Evolutionary conservation across 2,888 invertebrate species (phyloP), one percentile per base, ranked within the genome.

Genomic region (Ochlodes sylvanus): DNA sequence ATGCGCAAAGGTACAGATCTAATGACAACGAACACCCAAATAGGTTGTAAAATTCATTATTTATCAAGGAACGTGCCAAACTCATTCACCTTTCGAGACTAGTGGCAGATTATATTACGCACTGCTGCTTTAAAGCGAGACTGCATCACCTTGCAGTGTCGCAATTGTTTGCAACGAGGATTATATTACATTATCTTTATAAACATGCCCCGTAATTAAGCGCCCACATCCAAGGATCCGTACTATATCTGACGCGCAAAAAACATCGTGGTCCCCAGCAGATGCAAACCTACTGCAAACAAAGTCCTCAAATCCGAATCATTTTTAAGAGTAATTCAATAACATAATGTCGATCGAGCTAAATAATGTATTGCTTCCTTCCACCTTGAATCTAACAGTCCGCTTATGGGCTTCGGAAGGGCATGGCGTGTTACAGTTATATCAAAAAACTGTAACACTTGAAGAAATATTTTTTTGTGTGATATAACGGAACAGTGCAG

Each of bases 121-220:
- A 78, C 82, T 82, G 77, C 82, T 72, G 73, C 81, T 79, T 70
- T 79, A 80, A 79, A 78, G 79, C 79, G 78, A 77, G 74, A 78
- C 73, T 76, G 63, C 78, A 82, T 81, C 86, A 91, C 89, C 90
- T 89, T 91, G 91, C 87, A 76, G 70, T 79, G 77, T 79, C 79
- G 76, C 87, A 81, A 91, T 92, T 90, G 92, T 91, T 90, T 84
- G 87, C 86, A 82, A 83, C 79, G 77, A 82, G 86, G 87, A 92
- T 92, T 90, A 84, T 89, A 92, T 93, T 92, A 90, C 92, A 86
- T 87, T 91, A 92, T 92, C 91, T 90, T 90, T 88, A 87, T 86
- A 82, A 86, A 86, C 81, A 84, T 86, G 85, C 86, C 78, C 84
- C 81, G 84, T 89, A 93, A 93, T 93, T 92, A 93, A 89, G 90